Percentiles rank a stretch among this genome's conserved stretches.
phyloP scores from a whole-genome alignment of 2,113 vertebrate species.

The Sylvilagus bachmani region DNA sequence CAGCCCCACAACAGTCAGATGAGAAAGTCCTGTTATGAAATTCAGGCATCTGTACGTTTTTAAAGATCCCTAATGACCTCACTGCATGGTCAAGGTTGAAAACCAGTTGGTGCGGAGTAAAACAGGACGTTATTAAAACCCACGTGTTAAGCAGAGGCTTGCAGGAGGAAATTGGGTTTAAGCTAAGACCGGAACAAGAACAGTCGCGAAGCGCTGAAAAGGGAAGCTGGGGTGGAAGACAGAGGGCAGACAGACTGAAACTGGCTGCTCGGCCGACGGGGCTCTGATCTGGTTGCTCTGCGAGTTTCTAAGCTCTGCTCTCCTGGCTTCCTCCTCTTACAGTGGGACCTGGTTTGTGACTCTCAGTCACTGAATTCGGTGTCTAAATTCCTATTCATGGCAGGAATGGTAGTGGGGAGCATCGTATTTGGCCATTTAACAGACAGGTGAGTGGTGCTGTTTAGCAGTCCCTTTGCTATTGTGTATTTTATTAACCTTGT shows the following conservation, averaged over 20 bases:
- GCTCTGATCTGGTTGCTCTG: no score
- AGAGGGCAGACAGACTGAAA: neutral
- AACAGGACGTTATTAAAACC: neutral
- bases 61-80: neutral
- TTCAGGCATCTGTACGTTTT: neutral
- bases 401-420: conserved; percentile 86
- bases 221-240: no score
- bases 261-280: neutral
- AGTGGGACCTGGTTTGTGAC: conserved; percentile 89
- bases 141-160: neutral
- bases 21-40: neutral
- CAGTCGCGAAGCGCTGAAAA: no score
- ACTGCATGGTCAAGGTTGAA: neutral
- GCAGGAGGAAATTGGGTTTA: neutral
- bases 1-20: no score
- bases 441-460: conserved; percentile 14
- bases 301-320: neutral
- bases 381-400: conserved; percentile 86
- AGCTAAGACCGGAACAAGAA: neutral
- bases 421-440: conserved; percentile 85
- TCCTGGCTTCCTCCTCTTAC: neutral
- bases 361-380: conserved; percentile 82
- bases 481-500: no score
- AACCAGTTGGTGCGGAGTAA: neutral
- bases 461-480: neutral